Conservation (phyloP, 2,113 vertebrate species). For the Meriones unguiculatus region DNA sequence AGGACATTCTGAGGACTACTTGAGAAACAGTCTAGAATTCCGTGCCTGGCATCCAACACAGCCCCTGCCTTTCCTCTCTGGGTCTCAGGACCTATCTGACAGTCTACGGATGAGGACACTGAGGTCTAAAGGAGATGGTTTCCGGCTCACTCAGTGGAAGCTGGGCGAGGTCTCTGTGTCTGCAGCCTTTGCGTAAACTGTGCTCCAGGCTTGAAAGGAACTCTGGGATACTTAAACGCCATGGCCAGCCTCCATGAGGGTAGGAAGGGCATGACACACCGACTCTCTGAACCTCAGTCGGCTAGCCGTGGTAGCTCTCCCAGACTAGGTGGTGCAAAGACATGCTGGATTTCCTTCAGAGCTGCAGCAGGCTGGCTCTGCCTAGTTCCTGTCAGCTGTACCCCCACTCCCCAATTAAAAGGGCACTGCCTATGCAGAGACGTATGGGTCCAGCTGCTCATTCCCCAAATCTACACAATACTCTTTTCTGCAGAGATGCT, state of each 20-base stretch:
- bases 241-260: not conserved
- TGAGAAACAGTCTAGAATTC: not conserved
- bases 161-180: fast-evolving
- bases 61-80: not conserved
- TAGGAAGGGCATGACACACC: too few relatives aligned
- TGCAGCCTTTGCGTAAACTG: too few relatives aligned
- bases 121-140: not conserved
- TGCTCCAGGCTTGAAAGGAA: not conserved
- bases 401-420: not conserved
- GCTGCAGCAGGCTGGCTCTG: not conserved
- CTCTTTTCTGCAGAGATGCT: not conserved
- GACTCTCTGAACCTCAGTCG: not conserved
- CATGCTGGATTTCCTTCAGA: not conserved
- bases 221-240: not conserved
- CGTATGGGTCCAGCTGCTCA: not conserved
- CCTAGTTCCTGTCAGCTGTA: fast-evolving
- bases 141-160: too few relatives aligned
- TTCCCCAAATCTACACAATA: not conserved
- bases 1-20: not conserved
- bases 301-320: not conserved
- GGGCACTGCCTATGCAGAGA: not conserved
- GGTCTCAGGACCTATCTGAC: not conserved
- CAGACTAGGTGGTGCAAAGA: not conserved
- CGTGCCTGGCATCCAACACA: not conserved
- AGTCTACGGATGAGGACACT: not conserved